Conservation (phyloP, 2,113 vertebrate species). For the Seriola rivoliana region DNA sequence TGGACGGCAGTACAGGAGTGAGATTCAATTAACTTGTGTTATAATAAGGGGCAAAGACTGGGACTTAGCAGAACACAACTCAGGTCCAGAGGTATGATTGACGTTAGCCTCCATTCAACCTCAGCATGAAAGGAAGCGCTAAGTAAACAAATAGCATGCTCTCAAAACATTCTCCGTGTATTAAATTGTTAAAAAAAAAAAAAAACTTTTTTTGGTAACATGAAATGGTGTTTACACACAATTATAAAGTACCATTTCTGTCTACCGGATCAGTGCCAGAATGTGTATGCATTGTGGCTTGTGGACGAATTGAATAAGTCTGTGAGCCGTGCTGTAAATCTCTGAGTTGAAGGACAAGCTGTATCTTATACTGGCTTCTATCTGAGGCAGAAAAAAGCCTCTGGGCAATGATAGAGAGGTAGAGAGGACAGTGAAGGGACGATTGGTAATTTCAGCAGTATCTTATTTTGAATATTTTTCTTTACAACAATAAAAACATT, state of each 20-base stretch:
- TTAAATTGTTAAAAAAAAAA: constrained; percentile 51
- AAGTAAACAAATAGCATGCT: constrained; percentile 81
- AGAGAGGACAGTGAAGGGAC: constrained; percentile 53
- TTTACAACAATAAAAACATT: constrained; percentile 26
- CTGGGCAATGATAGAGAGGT: constrained; percentile 53
- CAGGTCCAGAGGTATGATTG: constrained; percentile 79
- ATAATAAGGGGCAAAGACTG: constrained; percentile 83
- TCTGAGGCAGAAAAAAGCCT: constrained; percentile 69
- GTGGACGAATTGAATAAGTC: constrained; percentile 80
- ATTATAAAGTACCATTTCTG: constrained; percentile 43
- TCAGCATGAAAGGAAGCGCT: constrained; percentile 76
- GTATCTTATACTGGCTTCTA: constrained; percentile 67
- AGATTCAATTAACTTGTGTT: constrained; percentile 87
- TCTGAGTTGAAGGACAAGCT: constrained; percentile 80
- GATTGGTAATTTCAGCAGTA: constrained; percentile 57
- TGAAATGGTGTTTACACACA: constrained; percentile 61
- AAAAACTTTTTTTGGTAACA: constrained; percentile 49
- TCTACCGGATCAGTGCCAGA: constrained; percentile 57
- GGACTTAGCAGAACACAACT: constrained; percentile 78
- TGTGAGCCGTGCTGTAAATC: constrained; percentile 77
- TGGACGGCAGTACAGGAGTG: constrained; percentile 75
- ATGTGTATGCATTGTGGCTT: constrained; percentile 74
- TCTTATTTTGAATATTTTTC: constrained; percentile 50
- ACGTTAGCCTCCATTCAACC: constrained; percentile 82
- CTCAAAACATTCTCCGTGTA: constrained; percentile 67